Evolutionary conservation across 2,113 vertebrate genomes (phyloP).

Genomic region (Paratilapia polleni): DNA sequence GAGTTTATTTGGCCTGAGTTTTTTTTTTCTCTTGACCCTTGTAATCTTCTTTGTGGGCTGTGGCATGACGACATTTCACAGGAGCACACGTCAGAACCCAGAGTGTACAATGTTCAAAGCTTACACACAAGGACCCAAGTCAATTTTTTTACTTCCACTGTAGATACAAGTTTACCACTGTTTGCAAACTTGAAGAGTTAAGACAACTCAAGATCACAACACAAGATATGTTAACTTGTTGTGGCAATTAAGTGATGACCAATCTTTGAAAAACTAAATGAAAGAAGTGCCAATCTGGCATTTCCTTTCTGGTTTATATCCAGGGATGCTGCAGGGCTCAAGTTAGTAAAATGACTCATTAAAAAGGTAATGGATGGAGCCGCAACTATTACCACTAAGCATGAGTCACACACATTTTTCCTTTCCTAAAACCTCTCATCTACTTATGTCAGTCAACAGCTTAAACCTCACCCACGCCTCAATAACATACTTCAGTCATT

Average conservation of each 20-base stretch:
- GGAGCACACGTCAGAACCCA: neutral
- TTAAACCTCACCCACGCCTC: neutral
- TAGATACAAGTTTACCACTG: neutral
- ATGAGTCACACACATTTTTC: constrained; percentile 24
- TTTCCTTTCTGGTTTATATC: neutral
- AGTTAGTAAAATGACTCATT: constrained; percentile 23
- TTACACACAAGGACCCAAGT: neutral
- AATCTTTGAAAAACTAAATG: neutral
- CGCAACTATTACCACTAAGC: neutral
- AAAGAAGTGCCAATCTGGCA: neutral
- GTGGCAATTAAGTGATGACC: too few species aligned
- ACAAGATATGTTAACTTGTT: too few species aligned
- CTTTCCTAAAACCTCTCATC: constrained; percentile 18
- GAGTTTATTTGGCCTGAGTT: neutral
- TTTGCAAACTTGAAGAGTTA: neutral
- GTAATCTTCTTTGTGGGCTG: neutral
- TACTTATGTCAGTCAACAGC: constrained; percentile 17
- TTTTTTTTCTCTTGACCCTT: too few species aligned
- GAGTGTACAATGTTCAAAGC: neutral
- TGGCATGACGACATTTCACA: neutral
- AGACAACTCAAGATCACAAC: neutral
- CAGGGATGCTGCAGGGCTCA: neutral
- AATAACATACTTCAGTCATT: neutral
- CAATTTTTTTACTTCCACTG: neutral
- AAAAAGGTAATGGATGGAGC: constrained; percentile 10